Percentiles rank a stretch among this genome's conserved stretches.
Conservation (phyloP, 2,888 invertebrate genomes). For the Drosophila neotestacea region DNA sequence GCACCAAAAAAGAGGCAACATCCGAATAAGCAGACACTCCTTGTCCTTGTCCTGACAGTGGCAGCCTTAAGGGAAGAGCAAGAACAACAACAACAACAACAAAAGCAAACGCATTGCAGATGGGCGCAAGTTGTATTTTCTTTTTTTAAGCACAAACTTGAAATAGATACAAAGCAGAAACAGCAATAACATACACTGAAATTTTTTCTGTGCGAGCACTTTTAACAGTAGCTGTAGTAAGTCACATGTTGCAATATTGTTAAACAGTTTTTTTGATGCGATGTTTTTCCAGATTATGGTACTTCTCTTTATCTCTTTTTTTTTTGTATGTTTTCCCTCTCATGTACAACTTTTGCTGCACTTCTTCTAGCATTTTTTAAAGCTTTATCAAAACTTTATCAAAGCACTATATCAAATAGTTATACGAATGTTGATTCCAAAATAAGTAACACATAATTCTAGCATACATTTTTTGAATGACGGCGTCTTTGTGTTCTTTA, state of each 20-base stretch:
- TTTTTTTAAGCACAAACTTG: constrained; percentile 10
- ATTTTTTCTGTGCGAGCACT: constrained; percentile 5
- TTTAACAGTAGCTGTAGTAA: constrained; percentile 1
- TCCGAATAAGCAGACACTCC: background rate
- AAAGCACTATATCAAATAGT: background rate
- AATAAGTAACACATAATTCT: constrained; percentile 1
- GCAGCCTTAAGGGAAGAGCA: constrained; percentile 8
- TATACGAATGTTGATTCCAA: background rate
- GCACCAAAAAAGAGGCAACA: constrained; percentile 16
- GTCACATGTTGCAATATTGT: constrained; percentile 13
- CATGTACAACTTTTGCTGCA: background rate
- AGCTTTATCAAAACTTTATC: background rate
- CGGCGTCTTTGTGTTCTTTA: background rate
- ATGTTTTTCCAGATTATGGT: background rate
- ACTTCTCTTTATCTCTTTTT: background rate
- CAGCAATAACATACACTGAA: constrained; percentile 2
- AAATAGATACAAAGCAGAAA: constrained; percentile 22
- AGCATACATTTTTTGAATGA: background rate
- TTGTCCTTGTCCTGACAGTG: constrained; percentile 11
- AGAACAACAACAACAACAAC: background rate
- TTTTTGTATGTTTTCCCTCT: background rate
- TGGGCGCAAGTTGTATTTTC: constrained; percentile 15
- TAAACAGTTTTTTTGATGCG: constrained; percentile 5
- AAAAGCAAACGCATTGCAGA: constrained; percentile 7
- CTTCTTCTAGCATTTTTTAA: background rate